Evolutionary conservation across 1,140 invertebrate genomes (phyloP).

Genomic region (Acromyrmex charruanus): DNA sequence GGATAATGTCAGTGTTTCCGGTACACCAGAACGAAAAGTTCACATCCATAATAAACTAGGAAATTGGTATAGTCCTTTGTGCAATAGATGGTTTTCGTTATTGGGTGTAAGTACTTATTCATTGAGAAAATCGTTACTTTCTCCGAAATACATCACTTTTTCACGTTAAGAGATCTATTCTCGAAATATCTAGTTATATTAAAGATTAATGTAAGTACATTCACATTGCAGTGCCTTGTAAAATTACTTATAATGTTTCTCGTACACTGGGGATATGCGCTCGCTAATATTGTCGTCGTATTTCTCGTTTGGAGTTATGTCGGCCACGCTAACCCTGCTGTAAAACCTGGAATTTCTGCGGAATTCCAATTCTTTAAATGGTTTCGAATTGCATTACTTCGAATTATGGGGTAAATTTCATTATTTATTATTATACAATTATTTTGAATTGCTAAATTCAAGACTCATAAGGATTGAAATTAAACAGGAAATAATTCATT

Average conservation of each 20-base stretch:
- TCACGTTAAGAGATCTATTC: constrained; percentile 6
- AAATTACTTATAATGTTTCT: constrained; percentile 97
- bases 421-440: constrained; percentile 41
- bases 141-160: constrained; percentile 22
- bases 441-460: background rate
- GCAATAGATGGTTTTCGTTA: constrained; percentile 97
- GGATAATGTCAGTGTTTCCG: constrained; percentile 79
- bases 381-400: constrained; percentile 91
- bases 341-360: constrained; percentile 95
- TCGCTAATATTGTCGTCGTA: constrained; percentile 93
- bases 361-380: constrained; percentile 96
- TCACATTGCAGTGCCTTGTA: constrained; percentile 90
- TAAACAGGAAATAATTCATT: background rate
- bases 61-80: constrained; percentile 97
- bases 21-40: constrained; percentile 85
- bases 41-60: constrained; percentile 95
- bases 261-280: constrained; percentile 96
- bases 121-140: background rate
- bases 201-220: constrained; percentile 63
- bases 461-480: background rate
- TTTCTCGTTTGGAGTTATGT: constrained; percentile 97
- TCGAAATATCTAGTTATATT: background rate
- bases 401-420: constrained; percentile 92
- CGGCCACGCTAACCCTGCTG: constrained; percentile 96
- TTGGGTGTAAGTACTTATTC: constrained; percentile 91